phyloP scores from a whole-genome alignment of 2,888 invertebrate species.

The Malthinus flaveolus region DNA sequence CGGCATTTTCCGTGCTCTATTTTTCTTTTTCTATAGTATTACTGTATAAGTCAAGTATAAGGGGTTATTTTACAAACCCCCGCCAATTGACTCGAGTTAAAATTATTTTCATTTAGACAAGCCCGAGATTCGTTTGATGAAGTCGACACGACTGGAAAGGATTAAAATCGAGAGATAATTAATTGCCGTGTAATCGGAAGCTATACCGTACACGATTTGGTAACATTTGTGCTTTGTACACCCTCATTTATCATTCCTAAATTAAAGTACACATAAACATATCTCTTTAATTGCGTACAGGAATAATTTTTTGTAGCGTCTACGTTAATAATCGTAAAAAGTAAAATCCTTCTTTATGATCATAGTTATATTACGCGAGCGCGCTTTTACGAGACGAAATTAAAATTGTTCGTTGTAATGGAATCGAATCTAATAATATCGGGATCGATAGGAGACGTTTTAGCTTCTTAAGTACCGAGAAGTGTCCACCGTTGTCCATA shows the following conservation, averaged over 20 bases:
- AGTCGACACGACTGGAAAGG: constrained; percentile 42
- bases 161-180: constrained; percentile 49
- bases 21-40: constrained; percentile 39
- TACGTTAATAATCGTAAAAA: neutral
- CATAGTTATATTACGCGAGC: neutral
- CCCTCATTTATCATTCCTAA: constrained; percentile 36
- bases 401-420: neutral
- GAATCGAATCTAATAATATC: constrained; percentile 11
- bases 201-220: constrained; percentile 28
- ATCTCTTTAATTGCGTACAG: constrained; percentile 17
- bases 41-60: constrained; percentile 27
- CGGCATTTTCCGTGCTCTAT: constrained; percentile 40
- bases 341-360: neutral
- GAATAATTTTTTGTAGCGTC: neutral
- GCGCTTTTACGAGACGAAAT: neutral
- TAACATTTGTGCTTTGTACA: constrained; percentile 43
- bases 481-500: constrained; percentile 44
- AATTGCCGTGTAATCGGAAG: constrained; percentile 46
- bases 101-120: constrained; percentile 30
- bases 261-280: constrained; percentile 16
- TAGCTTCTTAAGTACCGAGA: constrained; percentile 32
- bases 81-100: constrained; percentile 15
- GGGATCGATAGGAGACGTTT: constrained; percentile 20
- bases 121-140: constrained; percentile 38
- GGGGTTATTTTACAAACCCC: neutral